Percentiles rank a stretch among this genome's conserved stretches.
Conservation (phyloP, 2,113 vertebrate species). For the Forbesichthys agassizii region DNA sequence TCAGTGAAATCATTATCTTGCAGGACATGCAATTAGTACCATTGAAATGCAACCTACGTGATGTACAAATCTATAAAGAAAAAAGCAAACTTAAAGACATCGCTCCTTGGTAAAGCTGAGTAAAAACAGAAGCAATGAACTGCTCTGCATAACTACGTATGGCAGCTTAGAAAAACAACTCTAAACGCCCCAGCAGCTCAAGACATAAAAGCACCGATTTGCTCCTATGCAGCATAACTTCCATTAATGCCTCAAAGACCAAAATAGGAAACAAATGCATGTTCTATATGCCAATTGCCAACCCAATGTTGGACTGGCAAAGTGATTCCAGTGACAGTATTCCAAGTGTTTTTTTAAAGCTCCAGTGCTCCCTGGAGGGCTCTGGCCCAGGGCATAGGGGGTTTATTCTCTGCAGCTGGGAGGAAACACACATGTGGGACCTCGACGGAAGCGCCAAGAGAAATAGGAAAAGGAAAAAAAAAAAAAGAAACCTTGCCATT, state of each 20-base stretch:
- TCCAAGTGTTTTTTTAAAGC: constrained; percentile 49
- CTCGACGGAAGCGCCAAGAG: constrained; percentile 57
- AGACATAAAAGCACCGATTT: constrained; percentile 19
- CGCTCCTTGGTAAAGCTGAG: neutral
- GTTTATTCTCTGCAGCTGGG: constrained; percentile 69
- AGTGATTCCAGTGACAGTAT: neutral
- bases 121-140: constrained; percentile 1
- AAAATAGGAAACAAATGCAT: constrained; percentile 41
- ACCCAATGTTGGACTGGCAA: neutral
- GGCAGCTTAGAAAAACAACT: neutral
- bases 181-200: constrained; percentile 25
- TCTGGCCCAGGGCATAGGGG: constrained; percentile 48
- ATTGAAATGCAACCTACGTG: neutral
- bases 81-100: neutral
- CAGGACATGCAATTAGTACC: neutral
- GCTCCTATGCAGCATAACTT: constrained; percentile 15
- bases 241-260: constrained; percentile 49
- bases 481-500: constrained; percentile 34
- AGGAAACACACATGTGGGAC: constrained; percentile 66
- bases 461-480: neutral
- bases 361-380: constrained; percentile 62
- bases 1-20: constrained; percentile 5
- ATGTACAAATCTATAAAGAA: no score
- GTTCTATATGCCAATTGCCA: neutral
- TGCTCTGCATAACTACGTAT: neutral